These are phyloP conservation scores for Aurelia aurita complex sp. Pacific DNA, from an alignment of 30 jellyfish, hydroid and myxozoan genomes.

Conservation along the genomic window DNA sequence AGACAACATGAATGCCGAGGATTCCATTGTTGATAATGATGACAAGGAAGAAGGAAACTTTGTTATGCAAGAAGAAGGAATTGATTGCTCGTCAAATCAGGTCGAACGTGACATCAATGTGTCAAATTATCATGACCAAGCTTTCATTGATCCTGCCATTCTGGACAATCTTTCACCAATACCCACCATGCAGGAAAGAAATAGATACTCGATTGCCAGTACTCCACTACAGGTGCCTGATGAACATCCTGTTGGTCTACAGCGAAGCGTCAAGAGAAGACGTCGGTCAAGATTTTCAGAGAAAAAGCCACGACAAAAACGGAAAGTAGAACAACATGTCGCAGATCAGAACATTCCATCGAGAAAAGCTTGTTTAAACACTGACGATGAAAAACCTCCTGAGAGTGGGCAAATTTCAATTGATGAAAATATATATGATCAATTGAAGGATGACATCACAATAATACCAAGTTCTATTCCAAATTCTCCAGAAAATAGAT, in stretches of 20 bases:
- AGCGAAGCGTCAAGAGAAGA: conserved; percentile 48
- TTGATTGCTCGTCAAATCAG: too few relatives aligned
- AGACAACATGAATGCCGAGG: too few relatives aligned
- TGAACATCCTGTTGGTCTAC: not conserved
- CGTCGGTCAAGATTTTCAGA: conserved; percentile 31
- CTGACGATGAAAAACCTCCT: conserved; percentile 4
- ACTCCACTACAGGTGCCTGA: conserved; percentile 21
- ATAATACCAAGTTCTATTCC: conserved; percentile 27
- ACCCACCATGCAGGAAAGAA: not conserved
- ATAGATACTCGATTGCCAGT: conserved; percentile 17
- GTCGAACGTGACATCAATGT: too few relatives aligned
- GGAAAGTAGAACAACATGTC: conserved; percentile 12
- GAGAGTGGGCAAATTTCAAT: not conserved
- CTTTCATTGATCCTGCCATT: conserved; percentile 24
- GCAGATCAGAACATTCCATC: not conserved
- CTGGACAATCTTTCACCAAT: conserved; percentile 51
- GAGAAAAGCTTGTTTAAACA: not conserved
- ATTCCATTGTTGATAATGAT: too few relatives aligned
- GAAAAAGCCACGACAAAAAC: conserved; percentile 12
- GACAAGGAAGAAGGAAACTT: too few relatives aligned
- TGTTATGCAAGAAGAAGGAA: too few relatives aligned
- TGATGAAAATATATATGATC: conserved; percentile 25
- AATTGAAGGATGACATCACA: conserved; percentile 9
- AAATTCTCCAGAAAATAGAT: not conserved
- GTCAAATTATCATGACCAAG: conserved; percentile 30